Evolutionary conservation across 2,113 vertebrate genomes (phyloP), one percentile per base, ranked within the genome.

Genomic region (Notothenia rossii): DNA sequence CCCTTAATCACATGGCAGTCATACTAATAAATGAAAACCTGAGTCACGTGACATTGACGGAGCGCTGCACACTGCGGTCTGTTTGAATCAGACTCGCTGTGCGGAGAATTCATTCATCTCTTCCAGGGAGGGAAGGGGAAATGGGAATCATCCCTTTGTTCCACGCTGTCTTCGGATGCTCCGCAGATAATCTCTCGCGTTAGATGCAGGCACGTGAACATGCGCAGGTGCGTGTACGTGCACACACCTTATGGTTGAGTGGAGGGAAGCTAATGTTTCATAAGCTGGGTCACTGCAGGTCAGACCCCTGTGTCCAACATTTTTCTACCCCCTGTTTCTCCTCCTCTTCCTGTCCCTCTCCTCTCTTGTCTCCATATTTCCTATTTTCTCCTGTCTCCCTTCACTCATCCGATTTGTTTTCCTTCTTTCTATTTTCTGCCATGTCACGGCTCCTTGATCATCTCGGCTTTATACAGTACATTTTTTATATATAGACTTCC

Each of bases 131-230:
- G 73, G 46, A 58, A 48, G 59, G 58, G 72, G 12, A 84, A 88
- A 73, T 54, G 58, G 78, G 78, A 88, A 79, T 79, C 76, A 77
- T 87, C 80, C 77, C 83, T 77, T 89, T 89, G 85, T 91, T 88
- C 82, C 68, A 60, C n/a, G 10, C 77, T 71, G 81, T 64, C 40
- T 87, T 81, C 83, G 48, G 67, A 20, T 55, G 33, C 79, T 53
- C 36, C 29, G 43, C 60, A 72, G 43, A 13, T 10, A 58, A 45
- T 72, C 72, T 72, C 53, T 64, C 29, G 29, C 77, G 75, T 81
- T 53, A 74, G 72, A 81, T 46, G 12, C 55, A 43, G 45, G 1
- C 53, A 4, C 8, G 6, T 68, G 66, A 77, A 65, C 77, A 72
- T 54, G 61, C 61, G 49, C 68, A 70, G 49, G 46, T 75, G 53